Base-by-base conservation (phyloP, 2,797 vertebrate species). In the Epinephelus coioides region DNA sequence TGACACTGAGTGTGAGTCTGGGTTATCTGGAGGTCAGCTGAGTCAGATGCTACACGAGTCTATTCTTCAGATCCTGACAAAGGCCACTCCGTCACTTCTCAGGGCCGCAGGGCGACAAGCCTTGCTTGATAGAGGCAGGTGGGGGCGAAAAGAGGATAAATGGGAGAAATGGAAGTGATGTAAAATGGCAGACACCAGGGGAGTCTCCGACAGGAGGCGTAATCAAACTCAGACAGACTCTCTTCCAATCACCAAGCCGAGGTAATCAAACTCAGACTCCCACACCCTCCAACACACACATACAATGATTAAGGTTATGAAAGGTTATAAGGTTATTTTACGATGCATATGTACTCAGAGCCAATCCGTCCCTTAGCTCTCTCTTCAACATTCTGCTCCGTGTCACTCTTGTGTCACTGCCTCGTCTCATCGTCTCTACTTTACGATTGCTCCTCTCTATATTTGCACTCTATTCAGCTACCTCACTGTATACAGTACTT, bases 161-260 rank as follows among this genome's bases (percentile, higher is more conserved):
- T 30, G 43, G n/a, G 27, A 75, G 53, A 64, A 81, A 79, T 6
- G 19, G 69, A 6, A 69, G 62, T 51, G 84, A 84, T 27, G 77
- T 68, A 53, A 77, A 84, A 77, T 30, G 72, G 73, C 81, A 81
- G 84, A 71, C 71, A 64, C 75, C 34, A 49, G 62, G 66, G 74
- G 70, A 80, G 83, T 40, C 66, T 83, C 67, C 50, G 13, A 50
- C 64, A 84, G 78, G 79, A 87, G 69, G 84, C 54, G 64, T 86
- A 91, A 92, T 92, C 88, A 90, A 80, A 83, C 80, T 81, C 84
- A 90, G 86, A 85, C 86, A 71, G 70, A 57, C 64, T 70, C 83
- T 85, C 61, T 27, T 74, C 74, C 79, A 88, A 89, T 90, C 88
- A 89, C 57, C 60, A 66, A 55, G 71, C 34, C 4, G 30, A 71